Evolutionary conservation across 2,113 vertebrate genomes (phyloP).

Genomic region (Bubalus kerabau): DNA sequence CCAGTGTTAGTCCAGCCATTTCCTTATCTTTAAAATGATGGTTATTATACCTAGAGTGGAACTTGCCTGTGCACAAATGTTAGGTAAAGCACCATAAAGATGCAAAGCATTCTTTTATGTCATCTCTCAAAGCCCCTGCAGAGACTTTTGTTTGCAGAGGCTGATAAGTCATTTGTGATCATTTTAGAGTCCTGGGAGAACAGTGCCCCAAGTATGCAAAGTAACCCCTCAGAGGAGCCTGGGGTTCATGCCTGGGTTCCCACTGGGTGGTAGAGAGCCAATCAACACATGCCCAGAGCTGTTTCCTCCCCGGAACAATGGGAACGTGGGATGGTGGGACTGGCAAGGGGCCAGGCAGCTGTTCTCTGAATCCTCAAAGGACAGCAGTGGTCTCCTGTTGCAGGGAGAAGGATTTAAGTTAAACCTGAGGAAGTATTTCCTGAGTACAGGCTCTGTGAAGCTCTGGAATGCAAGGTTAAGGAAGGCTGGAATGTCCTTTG

Average conservation of each 20-base stretch:
- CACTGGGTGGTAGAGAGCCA: not conserved
- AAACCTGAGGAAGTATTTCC: constrained; percentile 67
- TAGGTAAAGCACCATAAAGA: not conserved
- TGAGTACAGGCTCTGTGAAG: constrained; percentile 21
- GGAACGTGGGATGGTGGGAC: constrained; percentile 10
- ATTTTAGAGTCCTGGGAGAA: not conserved
- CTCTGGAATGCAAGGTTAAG: constrained; percentile 55
- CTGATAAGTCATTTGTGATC: not conserved
- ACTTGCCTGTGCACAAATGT: not conserved
- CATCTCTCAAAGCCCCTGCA: not conserved
- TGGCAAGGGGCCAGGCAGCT: constrained; percentile 64
- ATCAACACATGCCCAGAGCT: not conserved
- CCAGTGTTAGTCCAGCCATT: not conserved
- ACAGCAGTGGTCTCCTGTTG: constrained; percentile 30
- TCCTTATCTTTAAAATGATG: not conserved
- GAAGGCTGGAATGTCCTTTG: constrained; percentile 34
- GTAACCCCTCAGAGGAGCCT: not conserved
- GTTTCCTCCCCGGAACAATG: constrained; percentile 8
- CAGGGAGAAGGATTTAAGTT: constrained; percentile 50
- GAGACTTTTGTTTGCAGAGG: not conserved
- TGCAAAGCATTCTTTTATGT: not conserved
- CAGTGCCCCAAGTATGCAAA: not conserved
- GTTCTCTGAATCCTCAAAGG: constrained; percentile 43
- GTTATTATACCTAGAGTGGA: not conserved
- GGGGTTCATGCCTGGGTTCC: not conserved